Evolutionary conservation across 1,140 invertebrate species (phyloP), one percentile per base, ranked within the genome.

Genomic region (Bathynomus jamesi): DNA sequence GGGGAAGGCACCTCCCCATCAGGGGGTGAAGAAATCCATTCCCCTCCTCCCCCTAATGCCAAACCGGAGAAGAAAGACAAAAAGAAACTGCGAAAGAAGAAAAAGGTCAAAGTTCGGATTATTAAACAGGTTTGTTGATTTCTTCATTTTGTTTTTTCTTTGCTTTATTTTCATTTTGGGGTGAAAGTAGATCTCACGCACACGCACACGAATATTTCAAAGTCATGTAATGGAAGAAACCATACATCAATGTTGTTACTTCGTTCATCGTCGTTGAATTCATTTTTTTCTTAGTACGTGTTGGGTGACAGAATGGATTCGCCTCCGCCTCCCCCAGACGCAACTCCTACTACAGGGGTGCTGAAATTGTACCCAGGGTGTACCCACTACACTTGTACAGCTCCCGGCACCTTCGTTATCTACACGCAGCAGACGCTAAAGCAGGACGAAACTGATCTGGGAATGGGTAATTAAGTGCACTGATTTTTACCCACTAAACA

Each of bases 1-100:
- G 87, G 87, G 0, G 86, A 87, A 75, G 87, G 87, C 0, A 88
- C 87, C 0, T 87, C 86, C 73, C 85, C 86, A 0, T 87, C 86
- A 30, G 87, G 85, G 11, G 86, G 86, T 2, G 87, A 89, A 77
- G 87, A 88, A 66, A 83, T 88, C 78, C 83, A 85, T 7, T 88
- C 87, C 2, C 86, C 87, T 17, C 87, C 87, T n/a, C 87, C 86
- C 21, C 83, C 85, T 75, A 78, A 3, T 67, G 46, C 11, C 62
- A 28, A 25, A 53, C 65, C 29, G 46, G n/a, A 28, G 64, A 70
- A 32, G 28, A 32, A 29, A 31, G 31, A 83, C 68, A 82, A 83
- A 67, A 87, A 85, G 74, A 83, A 83, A 53, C 83, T 82, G 28
- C 64, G 78, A 25, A 84, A 84, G 60, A 82, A 82, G 60, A 85